These are phyloP conservation scores for Platerodrilus igneus DNA, from an alignment of 2,888 invertebrate species.

Conservation along the genomic window DNA sequence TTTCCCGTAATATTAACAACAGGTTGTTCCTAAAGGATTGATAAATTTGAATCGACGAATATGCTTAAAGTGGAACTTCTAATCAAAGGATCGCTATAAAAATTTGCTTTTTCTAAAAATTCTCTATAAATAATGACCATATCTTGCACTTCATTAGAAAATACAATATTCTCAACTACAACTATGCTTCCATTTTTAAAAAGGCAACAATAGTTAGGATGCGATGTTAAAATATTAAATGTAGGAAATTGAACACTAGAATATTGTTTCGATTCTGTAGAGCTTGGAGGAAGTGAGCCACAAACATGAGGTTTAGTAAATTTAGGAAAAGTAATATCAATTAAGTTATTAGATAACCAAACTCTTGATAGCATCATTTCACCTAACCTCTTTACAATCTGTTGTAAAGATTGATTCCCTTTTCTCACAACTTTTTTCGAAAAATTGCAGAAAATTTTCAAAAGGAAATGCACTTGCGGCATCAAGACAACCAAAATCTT, in stretches of 20 bases:
- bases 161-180: too few relatives aligned
- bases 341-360: conserved; percentile 1
- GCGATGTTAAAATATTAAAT: conserved; percentile 2
- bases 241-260: neutral
- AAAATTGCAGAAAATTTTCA: conserved; percentile 1
- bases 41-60: too few relatives aligned
- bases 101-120: too few relatives aligned
- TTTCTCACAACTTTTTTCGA: conserved; percentile 5
- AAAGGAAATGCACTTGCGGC: conserved; percentile 7
- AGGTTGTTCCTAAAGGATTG: too few relatives aligned
- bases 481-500: conserved; percentile 6
- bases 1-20: too few relatives aligned
- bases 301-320: neutral
- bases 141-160: too few relatives aligned
- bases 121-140: too few relatives aligned
- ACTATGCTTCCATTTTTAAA: too few relatives aligned
- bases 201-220: conserved; percentile 1
- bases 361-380: conserved; percentile 2
- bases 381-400: conserved; percentile 7
- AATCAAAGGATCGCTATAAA: too few relatives aligned
- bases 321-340: neutral
- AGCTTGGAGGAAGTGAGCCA: conserved; percentile 2
- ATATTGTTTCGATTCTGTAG: neutral
- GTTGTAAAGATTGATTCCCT: conserved; percentile 8
- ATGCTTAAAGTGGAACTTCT: too few relatives aligned